phyloP scores from a whole-genome alignment of 2,113 vertebrate genomes.

The Rhea americana region DNA sequence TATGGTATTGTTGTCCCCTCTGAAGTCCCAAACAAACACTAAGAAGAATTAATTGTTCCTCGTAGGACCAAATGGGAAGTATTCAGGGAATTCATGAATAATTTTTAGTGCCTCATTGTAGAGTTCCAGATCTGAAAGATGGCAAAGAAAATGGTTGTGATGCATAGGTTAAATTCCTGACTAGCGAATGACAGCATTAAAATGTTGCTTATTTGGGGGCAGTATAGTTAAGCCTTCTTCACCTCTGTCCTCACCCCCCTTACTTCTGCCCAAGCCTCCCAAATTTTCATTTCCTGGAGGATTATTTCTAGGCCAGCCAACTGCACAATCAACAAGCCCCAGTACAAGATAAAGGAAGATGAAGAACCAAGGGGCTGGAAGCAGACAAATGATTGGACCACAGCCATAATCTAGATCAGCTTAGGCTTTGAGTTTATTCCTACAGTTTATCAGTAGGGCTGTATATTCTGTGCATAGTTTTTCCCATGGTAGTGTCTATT shows the following conservation, averaged over 20 bases:
- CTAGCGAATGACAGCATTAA: neutral
- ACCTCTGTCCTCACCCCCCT: neutral
- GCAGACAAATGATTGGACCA: neutral
- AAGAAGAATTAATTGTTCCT: slow-evolving; percentile 73
- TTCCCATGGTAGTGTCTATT: neutral
- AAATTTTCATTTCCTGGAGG: neutral
- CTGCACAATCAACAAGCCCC: neutral
- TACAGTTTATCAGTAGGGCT: neutral
- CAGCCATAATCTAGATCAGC: neutral
- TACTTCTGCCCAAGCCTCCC: neutral
- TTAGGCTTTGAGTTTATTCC: neutral
- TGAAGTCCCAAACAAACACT: neutral
- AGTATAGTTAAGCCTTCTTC: neutral
- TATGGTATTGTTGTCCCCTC: neutral
- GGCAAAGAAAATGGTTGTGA: neutral
- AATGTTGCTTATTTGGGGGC: neutral
- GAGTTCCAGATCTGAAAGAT: slow-evolving; percentile 86
- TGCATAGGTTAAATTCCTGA: neutral
- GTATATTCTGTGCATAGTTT: neutral
- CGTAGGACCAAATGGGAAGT: slow-evolving; percentile 82
- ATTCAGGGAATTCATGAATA: slow-evolving; percentile 89
- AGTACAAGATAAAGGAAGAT: neutral
- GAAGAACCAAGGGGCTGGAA: rapidly evolving
- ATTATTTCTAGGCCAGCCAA: neutral
- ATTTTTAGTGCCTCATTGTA: slow-evolving; percentile 93